These are phyloP conservation scores for Orthonyx spaldingii DNA, from an alignment of 2,113 vertebrate genomes.

Conservation along the genomic window DNA sequence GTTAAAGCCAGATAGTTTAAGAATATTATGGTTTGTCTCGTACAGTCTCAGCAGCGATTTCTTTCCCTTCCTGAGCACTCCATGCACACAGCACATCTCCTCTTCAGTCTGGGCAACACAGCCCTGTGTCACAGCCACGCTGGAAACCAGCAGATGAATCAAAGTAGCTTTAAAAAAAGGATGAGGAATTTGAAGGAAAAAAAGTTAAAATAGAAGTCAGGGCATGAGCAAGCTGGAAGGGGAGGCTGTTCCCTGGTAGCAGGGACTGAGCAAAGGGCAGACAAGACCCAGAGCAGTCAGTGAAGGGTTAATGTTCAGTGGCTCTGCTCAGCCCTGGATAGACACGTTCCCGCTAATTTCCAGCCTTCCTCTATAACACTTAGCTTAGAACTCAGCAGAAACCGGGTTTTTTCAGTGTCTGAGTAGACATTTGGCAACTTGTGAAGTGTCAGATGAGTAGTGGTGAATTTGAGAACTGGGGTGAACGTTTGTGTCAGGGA, in stretches of 20 bases:
- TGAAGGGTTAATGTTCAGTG: neutral
- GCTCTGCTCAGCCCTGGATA: neutral
- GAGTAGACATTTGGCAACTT: constrained; percentile 49
- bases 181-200: neutral
- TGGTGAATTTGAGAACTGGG: constrained; percentile 27
- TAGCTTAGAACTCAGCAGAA: neutral
- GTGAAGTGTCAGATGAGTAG: constrained; percentile 33
- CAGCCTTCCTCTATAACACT: neutral
- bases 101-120: neutral
- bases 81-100: neutral
- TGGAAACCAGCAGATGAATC: neutral
- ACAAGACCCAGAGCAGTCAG: neutral
- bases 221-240: neutral
- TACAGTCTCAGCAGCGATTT: neutral
- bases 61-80: neutral
- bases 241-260: neutral
- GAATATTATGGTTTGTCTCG: neutral
- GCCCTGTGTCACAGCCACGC: neutral
- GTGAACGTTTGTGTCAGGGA: neutral
- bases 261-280: neutral
- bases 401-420: neutral
- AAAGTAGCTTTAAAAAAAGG: neutral
- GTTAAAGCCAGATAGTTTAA: neutral
- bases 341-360: neutral
- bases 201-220: neutral